Evolutionary conservation across 2,113 vertebrate species (phyloP).

Genomic region (Scortum barcoo): DNA sequence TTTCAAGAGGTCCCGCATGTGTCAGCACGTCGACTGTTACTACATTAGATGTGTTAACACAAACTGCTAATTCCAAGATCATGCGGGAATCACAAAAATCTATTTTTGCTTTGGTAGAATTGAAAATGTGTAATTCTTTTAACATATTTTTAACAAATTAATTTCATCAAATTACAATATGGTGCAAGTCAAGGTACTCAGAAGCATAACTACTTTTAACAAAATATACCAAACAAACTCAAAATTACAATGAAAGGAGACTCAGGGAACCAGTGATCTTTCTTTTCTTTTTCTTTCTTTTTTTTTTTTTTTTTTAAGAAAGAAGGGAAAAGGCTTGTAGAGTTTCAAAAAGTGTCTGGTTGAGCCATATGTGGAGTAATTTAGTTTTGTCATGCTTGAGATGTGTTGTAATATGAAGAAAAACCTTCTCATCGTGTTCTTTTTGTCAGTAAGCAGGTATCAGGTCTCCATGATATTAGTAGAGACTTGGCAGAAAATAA

Average conservation of each 20-base stretch:
- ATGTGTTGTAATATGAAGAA: background rate
- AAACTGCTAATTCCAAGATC: background rate
- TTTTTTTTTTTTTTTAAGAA: background rate
- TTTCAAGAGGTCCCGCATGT: background rate
- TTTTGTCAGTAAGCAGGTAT: background rate
- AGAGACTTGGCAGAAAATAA: background rate
- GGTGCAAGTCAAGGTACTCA: background rate
- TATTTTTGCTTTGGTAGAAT: background rate
- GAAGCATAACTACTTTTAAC: background rate
- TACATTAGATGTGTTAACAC: background rate
- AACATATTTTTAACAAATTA: background rate
- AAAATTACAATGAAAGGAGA: no score
- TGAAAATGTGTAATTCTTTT: background rate
- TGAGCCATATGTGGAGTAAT: background rate
- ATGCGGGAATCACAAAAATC: background rate
- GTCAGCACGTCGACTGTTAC: background rate
- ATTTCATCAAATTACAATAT: background rate
- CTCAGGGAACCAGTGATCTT: background rate
- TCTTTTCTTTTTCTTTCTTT: no score
- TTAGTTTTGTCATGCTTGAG: background rate
- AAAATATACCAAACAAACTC: background rate
- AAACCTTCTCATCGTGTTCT: background rate
- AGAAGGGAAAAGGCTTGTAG: background rate
- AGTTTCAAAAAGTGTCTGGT: background rate
- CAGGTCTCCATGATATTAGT: background rate